A percentile compares a stretch with the other conserved stretches of the same genome.
Evolutionary conservation across 1,140 invertebrate genomes (phyloP).

Genomic region (Drosophila azteca): DNA sequence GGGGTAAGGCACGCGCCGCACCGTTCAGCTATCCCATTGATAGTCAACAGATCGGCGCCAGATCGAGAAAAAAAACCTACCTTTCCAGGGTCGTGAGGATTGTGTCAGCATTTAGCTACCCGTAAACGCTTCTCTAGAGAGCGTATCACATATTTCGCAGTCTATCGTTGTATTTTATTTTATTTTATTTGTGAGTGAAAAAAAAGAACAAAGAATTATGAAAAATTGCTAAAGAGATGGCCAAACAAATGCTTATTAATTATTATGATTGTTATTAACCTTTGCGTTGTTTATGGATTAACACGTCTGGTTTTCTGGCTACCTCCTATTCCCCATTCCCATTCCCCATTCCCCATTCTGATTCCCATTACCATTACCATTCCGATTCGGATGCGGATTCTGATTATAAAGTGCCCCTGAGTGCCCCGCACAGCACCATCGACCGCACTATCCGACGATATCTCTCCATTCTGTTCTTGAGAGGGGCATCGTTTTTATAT

Average conservation of each 20-base stretch:
- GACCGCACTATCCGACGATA: not conserved
- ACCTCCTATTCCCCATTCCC: conserved; percentile 1
- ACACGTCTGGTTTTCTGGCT: conserved; percentile 30
- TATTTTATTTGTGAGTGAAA: not conserved
- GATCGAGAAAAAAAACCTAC: too few species aligned
- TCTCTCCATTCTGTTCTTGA: not conserved
- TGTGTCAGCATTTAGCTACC: too few species aligned
- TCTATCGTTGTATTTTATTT: not conserved
- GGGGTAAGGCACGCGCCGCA: too few species aligned
- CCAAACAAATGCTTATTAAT: conserved; percentile 39
- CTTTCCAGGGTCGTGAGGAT: too few species aligned
- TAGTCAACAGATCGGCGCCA: too few species aligned
- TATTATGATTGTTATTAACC: conserved; percentile 53
- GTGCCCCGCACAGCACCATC: not conserved
- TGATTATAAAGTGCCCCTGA: conserved; percentile 31
- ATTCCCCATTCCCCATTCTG: too few species aligned
- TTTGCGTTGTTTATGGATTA: conserved; percentile 41
- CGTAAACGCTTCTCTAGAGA: not conserved
- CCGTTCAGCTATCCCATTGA: too few species aligned
- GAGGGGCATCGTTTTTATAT: conserved; percentile 23
- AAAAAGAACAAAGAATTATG: conserved; percentile 22
- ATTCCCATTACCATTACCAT: conserved; percentile 17
- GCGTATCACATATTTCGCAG: not conserved
- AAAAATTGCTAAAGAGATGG: conserved; percentile 6
- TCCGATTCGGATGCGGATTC: conserved; percentile 19